Evolutionary conservation across 2,797 vertebrate genomes (phyloP), one percentile per base, ranked within the genome.

Genomic region (Pterois miles): DNA sequence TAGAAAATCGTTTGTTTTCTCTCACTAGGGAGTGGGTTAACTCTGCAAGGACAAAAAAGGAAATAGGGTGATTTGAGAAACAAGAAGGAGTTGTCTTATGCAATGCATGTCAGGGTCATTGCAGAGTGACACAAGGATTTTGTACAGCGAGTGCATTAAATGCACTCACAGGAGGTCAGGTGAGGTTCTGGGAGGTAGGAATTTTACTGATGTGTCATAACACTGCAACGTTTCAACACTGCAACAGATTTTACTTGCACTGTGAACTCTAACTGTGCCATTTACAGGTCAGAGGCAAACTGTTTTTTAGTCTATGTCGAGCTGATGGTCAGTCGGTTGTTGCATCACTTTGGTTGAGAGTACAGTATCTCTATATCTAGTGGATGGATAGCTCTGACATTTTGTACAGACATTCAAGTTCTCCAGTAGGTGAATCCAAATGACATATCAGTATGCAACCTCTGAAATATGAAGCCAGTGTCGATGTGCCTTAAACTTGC

Each of bases 1-100:
- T 91, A 90, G 89, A 93, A 93, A 93, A 93, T 92, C 83, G 48
- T 95, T 90, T 91, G 85, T 89, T 93, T 93, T 92, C 85, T 84
- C 91, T 92, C 92, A 92, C 84, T 77, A 68, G 92, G 86, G 88
- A 91, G 92, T 86, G 86, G 88, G 90, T 88, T 92, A 89, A 91
- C 86, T 91, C 87, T 88, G 87, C 82, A 91, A 90, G 89, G 89
- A 90, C 83, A 79, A 86, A 87, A 89, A 87, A 80, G 85, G 80
- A 92, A 90, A 87, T 82, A 77, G 87, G 83, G 64, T 84, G 84
- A 86, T 91, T 91, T 88, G 71, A 79, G 71, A 88, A 82, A 87
- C 74, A 89, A 87, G 75, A 84, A 76, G 78, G 84, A 85, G 70
- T 76, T 83, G 65, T 80, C 74, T 91, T 82, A 88, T 86, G 81